phyloP scores from a whole-genome alignment of 2,797 vertebrate genomes.

The Crax fasciolata region DNA sequence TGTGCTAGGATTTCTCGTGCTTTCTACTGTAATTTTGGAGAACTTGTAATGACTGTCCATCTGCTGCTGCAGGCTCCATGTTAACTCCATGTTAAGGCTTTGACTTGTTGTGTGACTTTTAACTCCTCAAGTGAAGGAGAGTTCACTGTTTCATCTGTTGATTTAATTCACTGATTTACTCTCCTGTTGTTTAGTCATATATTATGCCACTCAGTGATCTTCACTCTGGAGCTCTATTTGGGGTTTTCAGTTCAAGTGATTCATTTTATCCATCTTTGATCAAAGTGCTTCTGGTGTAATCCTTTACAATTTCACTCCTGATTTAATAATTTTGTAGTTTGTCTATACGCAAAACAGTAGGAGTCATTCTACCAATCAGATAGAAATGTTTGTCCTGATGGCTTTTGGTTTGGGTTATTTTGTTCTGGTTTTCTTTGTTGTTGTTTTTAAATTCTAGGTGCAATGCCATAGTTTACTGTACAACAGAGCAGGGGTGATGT shows the following conservation, averaged over 20 bases:
- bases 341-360: background rate
- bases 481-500: background rate
- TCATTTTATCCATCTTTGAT: background rate
- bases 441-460: background rate
- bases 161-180: background rate
- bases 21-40: background rate
- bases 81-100: background rate
- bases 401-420: background rate
- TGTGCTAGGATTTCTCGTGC: background rate
- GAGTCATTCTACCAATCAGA: background rate
- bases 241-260: background rate
- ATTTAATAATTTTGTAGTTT: background rate
- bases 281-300: background rate
- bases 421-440: background rate
- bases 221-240: background rate
- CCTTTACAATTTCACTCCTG: background rate
- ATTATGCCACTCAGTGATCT: background rate
- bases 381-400: background rate
- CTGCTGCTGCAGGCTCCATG: background rate
- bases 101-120: background rate
- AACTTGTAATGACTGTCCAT: background rate
- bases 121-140: background rate
- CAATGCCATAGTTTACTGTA: background rate
- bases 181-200: background rate
- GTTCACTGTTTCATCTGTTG: background rate